phyloP scores from a whole-genome alignment of 2,888 invertebrate genomes.

The Acronicta psi region DNA sequence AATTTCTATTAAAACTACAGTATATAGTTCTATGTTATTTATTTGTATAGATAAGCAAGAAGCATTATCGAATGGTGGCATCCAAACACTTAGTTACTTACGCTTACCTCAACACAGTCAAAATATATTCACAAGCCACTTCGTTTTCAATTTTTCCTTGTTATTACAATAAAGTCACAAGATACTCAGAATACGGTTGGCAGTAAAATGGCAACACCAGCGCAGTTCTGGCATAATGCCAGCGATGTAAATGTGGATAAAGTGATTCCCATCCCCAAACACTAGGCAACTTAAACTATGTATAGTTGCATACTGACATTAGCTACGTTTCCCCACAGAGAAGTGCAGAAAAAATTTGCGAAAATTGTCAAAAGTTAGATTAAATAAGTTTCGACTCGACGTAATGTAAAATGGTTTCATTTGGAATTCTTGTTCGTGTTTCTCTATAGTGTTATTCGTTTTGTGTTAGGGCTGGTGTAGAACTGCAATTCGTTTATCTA shows the following conservation, averaged over 20 bases:
- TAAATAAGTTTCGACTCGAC: constrained; percentile 71
- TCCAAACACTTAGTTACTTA: constrained; percentile 9
- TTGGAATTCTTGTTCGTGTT: constrained; percentile 56
- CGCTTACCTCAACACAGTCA: constrained; percentile 23
- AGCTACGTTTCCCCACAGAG: constrained; percentile 43
- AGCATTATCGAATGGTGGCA: constrained; percentile 8
- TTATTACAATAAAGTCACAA: constrained; percentile 55
- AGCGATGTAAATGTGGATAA: constrained; percentile 71
- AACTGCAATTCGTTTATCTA: constrained; percentile 4
- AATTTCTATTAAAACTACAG: too few species aligned
- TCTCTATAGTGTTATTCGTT: constrained; percentile 42
- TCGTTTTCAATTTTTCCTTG: constrained; percentile 58
- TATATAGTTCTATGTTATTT: too few species aligned
- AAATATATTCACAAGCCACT: constrained; percentile 48
- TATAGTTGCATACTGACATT: constrained; percentile 59
- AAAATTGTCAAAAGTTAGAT: constrained; percentile 77
- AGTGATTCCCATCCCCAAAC: constrained; percentile 70
- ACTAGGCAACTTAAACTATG: constrained; percentile 66
- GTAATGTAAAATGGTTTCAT: constrained; percentile 61
- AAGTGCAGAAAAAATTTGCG: constrained; percentile 58
- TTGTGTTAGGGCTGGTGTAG: constrained; percentile 13
- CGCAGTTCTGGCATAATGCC: constrained; percentile 61
- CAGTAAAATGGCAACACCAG: constrained; percentile 61
- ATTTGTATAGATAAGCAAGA: too few species aligned
- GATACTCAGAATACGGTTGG: constrained; percentile 57